A percentile compares a stretch with the other conserved stretches of the same genome.
Evolutionary conservation across 2,888 invertebrate species (phyloP).

Genomic region (Athalia cordata): DNA sequence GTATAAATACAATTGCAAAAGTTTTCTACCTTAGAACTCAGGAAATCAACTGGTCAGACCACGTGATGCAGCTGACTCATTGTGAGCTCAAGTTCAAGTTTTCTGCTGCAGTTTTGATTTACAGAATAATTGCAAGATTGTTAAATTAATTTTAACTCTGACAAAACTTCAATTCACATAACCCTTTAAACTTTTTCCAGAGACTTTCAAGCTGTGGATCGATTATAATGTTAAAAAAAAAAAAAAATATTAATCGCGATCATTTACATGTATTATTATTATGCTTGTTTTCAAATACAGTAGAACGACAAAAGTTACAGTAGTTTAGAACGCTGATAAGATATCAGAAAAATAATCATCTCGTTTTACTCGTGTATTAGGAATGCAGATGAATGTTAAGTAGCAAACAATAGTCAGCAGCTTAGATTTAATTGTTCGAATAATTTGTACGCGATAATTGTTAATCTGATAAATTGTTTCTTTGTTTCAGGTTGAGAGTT

Average conservation of each 20-base stretch:
- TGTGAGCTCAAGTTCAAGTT: not conserved
- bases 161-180: no score
- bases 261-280: not conserved
- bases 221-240: not conserved
- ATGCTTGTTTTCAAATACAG: not conserved
- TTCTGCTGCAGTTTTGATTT: no score
- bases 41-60: not conserved
- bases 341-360: not conserved
- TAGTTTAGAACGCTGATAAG: not conserved
- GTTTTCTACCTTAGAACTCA: not conserved
- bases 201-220: not conserved
- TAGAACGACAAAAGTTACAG: not conserved
- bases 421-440: not conserved
- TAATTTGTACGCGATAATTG: no score
- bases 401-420: not conserved
- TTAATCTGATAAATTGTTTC: not conserved
- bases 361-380: not conserved
- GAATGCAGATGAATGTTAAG: not conserved
- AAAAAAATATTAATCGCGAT: not conserved
- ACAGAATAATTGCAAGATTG: not conserved
- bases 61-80: not conserved
- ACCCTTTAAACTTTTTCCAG: no score
- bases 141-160: not conserved
- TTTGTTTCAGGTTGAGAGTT: conserved; percentile 46
- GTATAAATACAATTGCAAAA: not conserved